Base-by-base conservation (phyloP, 2,113 vertebrate genomes). In the Mystacornis crossleyi region DNA sequence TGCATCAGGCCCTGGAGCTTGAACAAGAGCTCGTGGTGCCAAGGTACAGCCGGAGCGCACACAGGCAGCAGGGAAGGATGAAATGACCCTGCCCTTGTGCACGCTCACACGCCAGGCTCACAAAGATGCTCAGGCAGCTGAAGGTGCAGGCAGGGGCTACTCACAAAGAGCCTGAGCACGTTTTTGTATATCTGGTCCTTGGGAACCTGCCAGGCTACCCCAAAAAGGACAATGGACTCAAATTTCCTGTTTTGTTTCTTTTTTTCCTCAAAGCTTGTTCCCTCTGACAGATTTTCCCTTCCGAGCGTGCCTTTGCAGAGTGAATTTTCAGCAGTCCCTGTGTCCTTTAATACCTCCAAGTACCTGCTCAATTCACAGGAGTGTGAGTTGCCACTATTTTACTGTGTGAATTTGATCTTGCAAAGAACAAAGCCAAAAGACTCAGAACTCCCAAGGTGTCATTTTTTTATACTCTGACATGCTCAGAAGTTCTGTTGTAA, bases 401-500 rank as follows among this genome's bases (percentile, higher is more conserved):
- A 54, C 51, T 43, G 21, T 67, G 17, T 8, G 34, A 77, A 86
- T 47, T n/a, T 25, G 18, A 54, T 77, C 42, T 72, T 69, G 38
- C 10, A n/a, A 79, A 87, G 66, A 91, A 57, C 53, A 92, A 89
- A 87, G 45, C 14, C 53, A 61, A 55, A 90, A 79, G 13, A 33
- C 72, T 54, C 9, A 64, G 26, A 90, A 57, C 38, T 71, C 69
- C 65, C 67, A 61, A 90, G n/a, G 28, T 48, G n/a, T 65, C 7
- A 33, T 23, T 81, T 55, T 62, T 66, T 81, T 28, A 55, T 64
- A 61, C 43, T 74, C n/a, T 61, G 55, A 64, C 55, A 55, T 28
- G 57, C 60, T 88, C 80, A 90, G 66, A 96, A 89, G 67, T 64
- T 94, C 54, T 71, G 14, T 25, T 88, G 62, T 74, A 77, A 90